Percentiles rank a stretch among this genome's conserved stretches.
These are phyloP conservation scores for Bombus terrestris DNA, from an alignment of 1,140 invertebrate genomes.

Conservation along the genomic window DNA sequence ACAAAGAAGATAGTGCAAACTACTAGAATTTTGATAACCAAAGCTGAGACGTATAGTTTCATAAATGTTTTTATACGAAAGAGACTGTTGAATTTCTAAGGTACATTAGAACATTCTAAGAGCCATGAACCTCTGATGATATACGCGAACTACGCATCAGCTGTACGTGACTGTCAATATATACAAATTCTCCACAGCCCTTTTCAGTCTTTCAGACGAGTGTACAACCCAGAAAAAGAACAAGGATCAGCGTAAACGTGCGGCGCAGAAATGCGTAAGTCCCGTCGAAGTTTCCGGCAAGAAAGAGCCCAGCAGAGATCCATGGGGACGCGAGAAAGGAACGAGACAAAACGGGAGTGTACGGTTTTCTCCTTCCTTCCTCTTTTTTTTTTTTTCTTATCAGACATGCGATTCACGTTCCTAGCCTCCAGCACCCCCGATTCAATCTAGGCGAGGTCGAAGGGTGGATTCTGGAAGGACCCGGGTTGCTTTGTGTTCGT, in stretches of 20 bases:
- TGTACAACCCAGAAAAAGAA: background rate
- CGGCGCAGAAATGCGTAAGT: background rate
- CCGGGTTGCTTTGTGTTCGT: conserved; percentile 32
- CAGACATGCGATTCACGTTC: conserved; percentile 63
- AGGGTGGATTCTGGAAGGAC: conserved; percentile 52
- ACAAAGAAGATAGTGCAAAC: no score
- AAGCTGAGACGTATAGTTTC: no score
- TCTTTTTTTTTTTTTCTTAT: conserved; percentile 27
- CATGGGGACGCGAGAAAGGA: background rate
- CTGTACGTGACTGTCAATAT: no score
- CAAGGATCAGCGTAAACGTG: conserved; percentile 2
- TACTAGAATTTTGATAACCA: no score
- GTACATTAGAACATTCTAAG: no score
- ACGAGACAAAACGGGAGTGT: conserved; percentile 12
- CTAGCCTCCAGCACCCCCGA: conserved; percentile 47
- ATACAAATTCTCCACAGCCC: background rate
- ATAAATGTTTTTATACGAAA: no score
- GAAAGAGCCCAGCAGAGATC: background rate
- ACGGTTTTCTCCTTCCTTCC: conserved; percentile 19
- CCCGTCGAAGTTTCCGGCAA: conserved; percentile 26
- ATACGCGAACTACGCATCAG: no score
- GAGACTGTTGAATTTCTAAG: no score
- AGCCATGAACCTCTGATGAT: no score
- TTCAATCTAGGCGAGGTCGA: conserved; percentile 62
- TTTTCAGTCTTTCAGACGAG: no score